Evolutionary conservation across 2,888 invertebrate genomes (phyloP), one percentile per base, ranked within the genome.

Genomic region (Protonemura montana): DNA sequence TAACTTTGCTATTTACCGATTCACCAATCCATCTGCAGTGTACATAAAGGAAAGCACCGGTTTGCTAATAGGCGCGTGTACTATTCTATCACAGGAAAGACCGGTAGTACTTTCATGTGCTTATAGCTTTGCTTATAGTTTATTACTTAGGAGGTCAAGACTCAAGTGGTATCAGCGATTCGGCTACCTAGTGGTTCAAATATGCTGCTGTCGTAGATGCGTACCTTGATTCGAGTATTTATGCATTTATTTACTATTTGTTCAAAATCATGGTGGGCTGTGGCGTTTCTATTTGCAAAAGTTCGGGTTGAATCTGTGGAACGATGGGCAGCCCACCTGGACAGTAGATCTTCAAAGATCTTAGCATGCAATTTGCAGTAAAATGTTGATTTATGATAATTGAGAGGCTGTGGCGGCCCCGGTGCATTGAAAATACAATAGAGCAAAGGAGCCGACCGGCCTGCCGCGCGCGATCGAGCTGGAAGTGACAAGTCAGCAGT

Each of bases 321-420:
- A 35, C 35, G 3, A 35, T 35, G 35, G 35, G 13, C 59, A 59
- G 59, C 16, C 59, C 59, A 59, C 59, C 59, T 59, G 59, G 59
- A 21, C 59, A 2, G 59, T 21, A 16, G 21, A 59, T 59, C 59
- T 59, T 59, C 59, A 59, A 59, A 59, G 59, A 59, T 59, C 59
- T 59, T 59, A 59, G 59, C 59, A 59, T 59, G 59, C 59, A 59
- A 59, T 59, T 59, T 59, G 59, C 59, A 59, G 59, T 59, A 59
- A 59, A 59, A 59, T 59, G 59, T 59, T 59, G 59, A 59, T 59
- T 59, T 59, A 59, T 59, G 59, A 59, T 59, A 59, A 59, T 59
- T 59, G 59, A 10, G 59, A 16, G 21, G 13, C 6, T 10, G 59
- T 7, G 21, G 59, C 59, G 59, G 59, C 59, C 1, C 3, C 3